These are phyloP conservation scores for Tretioscincus oriximinensis DNA, from an alignment of 2,113 vertebrate genomes.

Conservation along the genomic window DNA sequence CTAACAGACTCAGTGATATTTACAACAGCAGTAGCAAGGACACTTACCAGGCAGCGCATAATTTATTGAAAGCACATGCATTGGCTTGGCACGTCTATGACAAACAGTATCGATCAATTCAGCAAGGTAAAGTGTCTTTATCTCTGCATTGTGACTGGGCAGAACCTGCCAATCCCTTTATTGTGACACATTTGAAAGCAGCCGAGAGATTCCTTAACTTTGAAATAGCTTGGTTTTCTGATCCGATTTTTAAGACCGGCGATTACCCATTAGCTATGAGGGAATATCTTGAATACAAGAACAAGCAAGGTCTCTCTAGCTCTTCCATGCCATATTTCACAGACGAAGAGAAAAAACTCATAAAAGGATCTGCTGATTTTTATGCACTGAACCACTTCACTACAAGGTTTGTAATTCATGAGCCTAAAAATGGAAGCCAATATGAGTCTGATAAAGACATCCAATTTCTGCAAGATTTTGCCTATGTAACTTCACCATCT, in stretches of 20 bases:
- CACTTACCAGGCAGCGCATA: slow-evolving; percentile 79
- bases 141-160: slow-evolving; percentile 92
- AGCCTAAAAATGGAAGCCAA: slow-evolving; percentile 60
- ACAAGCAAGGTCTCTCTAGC: slow-evolving; percentile 58
- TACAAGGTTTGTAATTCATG: slow-evolving; percentile 82
- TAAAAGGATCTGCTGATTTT: slow-evolving; percentile 86
- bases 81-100: slow-evolving; percentile 86
- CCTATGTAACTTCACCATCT: slow-evolving; percentile 77
- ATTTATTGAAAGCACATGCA: slow-evolving; percentile 87
- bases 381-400: slow-evolving; percentile 93
- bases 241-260: slow-evolving; percentile 83
- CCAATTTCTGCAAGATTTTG: slow-evolving; percentile 82
- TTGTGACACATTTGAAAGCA: slow-evolving; percentile 76
- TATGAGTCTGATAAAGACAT: slow-evolving; percentile 74
- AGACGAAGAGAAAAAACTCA: slow-evolving; percentile 70
- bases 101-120: slow-evolving; percentile 61
- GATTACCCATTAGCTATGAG: slow-evolving; percentile 81
- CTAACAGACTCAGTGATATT: slow-evolving; percentile 81
- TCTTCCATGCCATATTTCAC: slow-evolving; percentile 80
- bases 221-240: slow-evolving; percentile 89
- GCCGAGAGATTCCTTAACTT: slow-evolving; percentile 86
- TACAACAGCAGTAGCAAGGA: slow-evolving; percentile 74
- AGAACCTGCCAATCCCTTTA: slow-evolving; percentile 88
- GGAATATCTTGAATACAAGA: slow-evolving; percentile 73
- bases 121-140: slow-evolving; percentile 81